phyloP scores from a whole-genome alignment of 1,140 invertebrate genomes.

The Colletes gigas region DNA sequence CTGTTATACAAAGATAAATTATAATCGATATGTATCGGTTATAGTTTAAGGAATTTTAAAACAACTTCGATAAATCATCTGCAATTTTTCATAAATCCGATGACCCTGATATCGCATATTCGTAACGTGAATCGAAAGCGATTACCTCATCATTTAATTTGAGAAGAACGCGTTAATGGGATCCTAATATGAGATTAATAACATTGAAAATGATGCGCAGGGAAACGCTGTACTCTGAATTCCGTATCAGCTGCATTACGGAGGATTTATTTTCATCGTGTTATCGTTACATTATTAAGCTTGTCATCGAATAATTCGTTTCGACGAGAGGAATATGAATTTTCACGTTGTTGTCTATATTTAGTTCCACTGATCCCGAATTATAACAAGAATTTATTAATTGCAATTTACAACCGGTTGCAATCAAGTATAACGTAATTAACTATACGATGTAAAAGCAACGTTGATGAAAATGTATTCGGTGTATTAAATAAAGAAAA shows the following conservation, averaged over 20 bases:
- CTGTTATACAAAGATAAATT: too few species aligned
- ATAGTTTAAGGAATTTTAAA: too few species aligned
- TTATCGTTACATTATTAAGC: slow-evolving; percentile 21
- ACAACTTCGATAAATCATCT: too few species aligned
- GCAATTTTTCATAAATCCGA: too few species aligned
- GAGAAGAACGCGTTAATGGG: not conserved
- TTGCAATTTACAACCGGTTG: not conserved
- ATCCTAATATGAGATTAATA: not conserved
- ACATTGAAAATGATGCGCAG: not conserved
- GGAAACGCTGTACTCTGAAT: not conserved
- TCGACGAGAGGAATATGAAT: not conserved
- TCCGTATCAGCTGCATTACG: too few species aligned
- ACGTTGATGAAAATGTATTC: not conserved
- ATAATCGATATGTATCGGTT: too few species aligned
- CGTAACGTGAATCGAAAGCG: not conserved
- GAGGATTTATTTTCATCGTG: not conserved
- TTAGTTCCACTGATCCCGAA: not conserved
- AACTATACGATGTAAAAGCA: not conserved
- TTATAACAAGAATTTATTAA: slow-evolving; percentile 13
- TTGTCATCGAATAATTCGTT: not conserved
- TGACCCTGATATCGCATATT: not conserved
- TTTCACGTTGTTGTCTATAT: not conserved
- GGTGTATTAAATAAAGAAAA: too few species aligned
- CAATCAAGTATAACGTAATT: not conserved
- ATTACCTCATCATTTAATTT: too few species aligned